phyloP scores from a whole-genome alignment of 2,888 invertebrate species.

The Nomada flava region DNA sequence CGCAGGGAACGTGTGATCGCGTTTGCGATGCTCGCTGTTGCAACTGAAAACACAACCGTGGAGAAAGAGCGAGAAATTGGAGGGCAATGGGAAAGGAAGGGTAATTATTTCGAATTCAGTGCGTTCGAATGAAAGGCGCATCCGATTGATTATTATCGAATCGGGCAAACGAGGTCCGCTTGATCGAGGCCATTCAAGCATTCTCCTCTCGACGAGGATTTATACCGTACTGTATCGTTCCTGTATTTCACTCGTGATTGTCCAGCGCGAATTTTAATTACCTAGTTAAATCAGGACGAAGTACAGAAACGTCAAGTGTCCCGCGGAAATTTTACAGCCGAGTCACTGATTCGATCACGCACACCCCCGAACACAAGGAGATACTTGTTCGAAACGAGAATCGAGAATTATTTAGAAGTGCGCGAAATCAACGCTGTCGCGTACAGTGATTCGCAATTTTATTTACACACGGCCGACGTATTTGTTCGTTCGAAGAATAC shows the following conservation, averaged over 20 bases:
- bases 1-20: slow-evolving; percentile 33
- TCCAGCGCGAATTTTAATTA: neutral
- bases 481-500: neutral
- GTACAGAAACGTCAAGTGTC: neutral
- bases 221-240: slow-evolving; percentile 4
- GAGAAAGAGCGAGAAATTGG: slow-evolving; percentile 33
- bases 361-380: neutral
- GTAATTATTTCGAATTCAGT: slow-evolving; percentile 82
- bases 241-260: slow-evolving; percentile 12
- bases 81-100: slow-evolving; percentile 42
- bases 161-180: slow-evolving; percentile 79
- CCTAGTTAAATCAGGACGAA: neutral
- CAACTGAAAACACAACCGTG: neutral
- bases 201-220: slow-evolving; percentile 43
- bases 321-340: neutral
- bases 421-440: neutral
- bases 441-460: too few species aligned
- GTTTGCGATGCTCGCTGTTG: slow-evolving; percentile 25
- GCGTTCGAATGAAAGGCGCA: slow-evolving; percentile 79
- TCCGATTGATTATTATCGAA: slow-evolving; percentile 83
- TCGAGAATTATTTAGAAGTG: neutral
- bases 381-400: neutral
- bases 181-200: slow-evolving; percentile 75
- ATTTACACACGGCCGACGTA: too few species aligned
- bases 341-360: neutral